Evolutionary conservation across 2,888 invertebrate genomes (phyloP), one percentile per base, ranked within the genome.

Genomic region (Oeneis ivallda): DNA sequence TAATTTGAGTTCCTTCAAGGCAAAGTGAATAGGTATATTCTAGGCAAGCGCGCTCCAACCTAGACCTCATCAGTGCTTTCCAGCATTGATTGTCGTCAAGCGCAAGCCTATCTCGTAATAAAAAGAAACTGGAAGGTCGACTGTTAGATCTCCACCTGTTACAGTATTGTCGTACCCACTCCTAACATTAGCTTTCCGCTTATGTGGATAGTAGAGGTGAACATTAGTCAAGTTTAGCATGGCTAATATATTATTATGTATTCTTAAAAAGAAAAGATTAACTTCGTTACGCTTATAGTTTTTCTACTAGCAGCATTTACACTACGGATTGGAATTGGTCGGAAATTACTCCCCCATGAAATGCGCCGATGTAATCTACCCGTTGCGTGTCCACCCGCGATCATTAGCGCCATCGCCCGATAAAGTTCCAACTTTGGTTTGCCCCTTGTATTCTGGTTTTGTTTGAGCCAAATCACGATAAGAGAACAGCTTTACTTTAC

Each of bases 331-430:
- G 13, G 61, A 52, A 41, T 37, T 52, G n/a, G 50, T 61, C 61
- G 61, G 61, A 61, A 61, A 61, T 61, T 47, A 52, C 50, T 52
- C 39, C 19, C 52, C 47, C 61, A 37, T 52, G 52, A 41, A 61
- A 61, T 19, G 52, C 50, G 50, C 41, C 61, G 52, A 61, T 61
- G 50, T 61, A 52, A 61, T 61, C 61, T 61, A 6, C n/a, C 52
- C 37, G 52, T 61, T 61, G 61, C 61, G 61, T 61, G 61, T 61
- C 61, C 61, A 61, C 39, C 50, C 2, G 37, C 52, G 52, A 52
- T 61, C 61, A 61, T 61, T 61, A 59, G 32, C 58, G 39, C 39
- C 61, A 52, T 52, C 52, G 50, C 39, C 41, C 61, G 50, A 26
- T 61, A 13, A n/a, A 26, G 26, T 50, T 37, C 17, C 56, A 2